A percentile compares a stretch with the other conserved stretches of the same genome.
Conservation (phyloP, 2,113 vertebrate species). For the Pimephales promelas region DNA sequence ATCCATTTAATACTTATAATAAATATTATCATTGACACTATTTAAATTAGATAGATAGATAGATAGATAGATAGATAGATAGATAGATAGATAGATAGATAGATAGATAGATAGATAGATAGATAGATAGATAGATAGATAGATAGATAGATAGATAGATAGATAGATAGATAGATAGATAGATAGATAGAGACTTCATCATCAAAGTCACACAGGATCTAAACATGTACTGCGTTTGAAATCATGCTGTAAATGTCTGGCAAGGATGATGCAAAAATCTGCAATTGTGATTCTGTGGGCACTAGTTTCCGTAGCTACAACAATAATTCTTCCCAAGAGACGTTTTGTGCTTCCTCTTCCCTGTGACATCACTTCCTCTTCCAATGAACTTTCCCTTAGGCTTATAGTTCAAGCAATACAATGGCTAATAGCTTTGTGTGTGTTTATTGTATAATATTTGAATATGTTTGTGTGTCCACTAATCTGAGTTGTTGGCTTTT, state of each 20-base stretch:
- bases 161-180: neutral
- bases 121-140: neutral
- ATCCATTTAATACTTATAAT: too few relatives aligned
- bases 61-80: too few relatives aligned
- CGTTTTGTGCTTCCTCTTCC: conserved; percentile 4
- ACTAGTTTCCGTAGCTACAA: conserved; percentile 9
- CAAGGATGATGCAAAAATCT: conserved; percentile 47
- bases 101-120: neutral
- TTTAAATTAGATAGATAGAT: too few relatives aligned
- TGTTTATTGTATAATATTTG: neutral
- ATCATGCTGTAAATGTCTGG: neutral
- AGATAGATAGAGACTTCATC: neutral
- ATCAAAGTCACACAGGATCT: neutral
- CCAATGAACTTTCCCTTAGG: neutral
- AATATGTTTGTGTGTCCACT: neutral
- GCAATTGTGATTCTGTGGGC: conserved; percentile 26
- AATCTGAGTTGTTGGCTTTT: neutral
- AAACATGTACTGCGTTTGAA: neutral
- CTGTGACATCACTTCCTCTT: conserved; percentile 37
- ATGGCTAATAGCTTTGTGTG: neutral
- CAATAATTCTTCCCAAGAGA: neutral
- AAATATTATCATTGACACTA: too few relatives aligned
- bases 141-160: too few relatives aligned
- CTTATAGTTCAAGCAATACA: neutral
- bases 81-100: too few relatives aligned